Evolutionary conservation across 2,797 vertebrate genomes (phyloP), one percentile per base, ranked within the genome.

Genomic region (Acestrorhynchus altus): DNA sequence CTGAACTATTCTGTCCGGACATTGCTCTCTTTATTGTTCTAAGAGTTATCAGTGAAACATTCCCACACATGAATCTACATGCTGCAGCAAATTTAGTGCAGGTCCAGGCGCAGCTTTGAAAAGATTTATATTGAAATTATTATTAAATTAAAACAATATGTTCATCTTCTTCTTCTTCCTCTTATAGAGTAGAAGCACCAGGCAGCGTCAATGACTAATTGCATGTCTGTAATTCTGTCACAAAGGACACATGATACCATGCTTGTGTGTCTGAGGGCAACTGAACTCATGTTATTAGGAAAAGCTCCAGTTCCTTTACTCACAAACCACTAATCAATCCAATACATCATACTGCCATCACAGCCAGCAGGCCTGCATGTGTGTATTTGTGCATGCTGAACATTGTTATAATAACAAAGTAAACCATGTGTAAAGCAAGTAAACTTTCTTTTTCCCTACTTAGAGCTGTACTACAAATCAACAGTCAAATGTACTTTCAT

Each of bases 251-350:
- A 22, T 54, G 67, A 31, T 71, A 16, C 66, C 20, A 12, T 54
- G 60, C 47, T n/a, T 56, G 42, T 51, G 46, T 24, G 49, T 54
- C 28, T 39, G 18, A 39, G 49, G 67, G 31, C 31, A 61, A 42
- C n/a, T 40, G n/a, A 63, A 52, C 68, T 46, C 24, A n/a, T 64
- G 67, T 71, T 77, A 80, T 80, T 76, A 82, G 72, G 71, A 81
- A 87, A 85, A 79, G 44, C 73, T 80, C 56, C 51, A 74, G 80
- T 86, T 82, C 71, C 82, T 86, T 73, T 79, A 88, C 70, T 64
- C 26, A 3, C 83, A 84, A 87, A 77, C 72, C 63, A 80, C 64
- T 81, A 88, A 88, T 88, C 87, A 89, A 87, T 85, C 35, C 64
- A 60, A 84, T 85, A 79, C 79, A 87, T 86, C 72, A 67, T 84